A percentile compares a stretch with the other conserved stretches of the same genome.
phyloP scores from a whole-genome alignment of 2,113 vertebrate species.

The Tylochromis polylepis region DNA sequence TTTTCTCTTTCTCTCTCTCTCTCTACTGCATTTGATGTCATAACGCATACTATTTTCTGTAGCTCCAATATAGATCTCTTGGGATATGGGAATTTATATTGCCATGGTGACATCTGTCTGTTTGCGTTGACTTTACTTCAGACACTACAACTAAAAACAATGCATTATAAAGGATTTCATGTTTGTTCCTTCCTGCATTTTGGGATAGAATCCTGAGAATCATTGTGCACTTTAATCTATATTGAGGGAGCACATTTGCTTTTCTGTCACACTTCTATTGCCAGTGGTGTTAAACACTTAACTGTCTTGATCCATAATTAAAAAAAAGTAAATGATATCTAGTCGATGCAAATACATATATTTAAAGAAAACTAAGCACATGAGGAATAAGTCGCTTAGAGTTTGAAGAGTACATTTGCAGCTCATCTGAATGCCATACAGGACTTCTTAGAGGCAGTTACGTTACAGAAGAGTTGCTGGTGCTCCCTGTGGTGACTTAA shows the following conservation, averaged over 20 bases:
- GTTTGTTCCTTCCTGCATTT: background rate
- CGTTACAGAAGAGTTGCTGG: background rate
- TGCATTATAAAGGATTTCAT: background rate
- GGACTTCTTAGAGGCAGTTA: background rate
- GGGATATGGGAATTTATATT: background rate
- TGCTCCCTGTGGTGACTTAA: slow-evolving; percentile 2
- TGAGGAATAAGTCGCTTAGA: background rate
- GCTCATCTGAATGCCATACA: background rate
- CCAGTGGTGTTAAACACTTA: background rate
- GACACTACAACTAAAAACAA: background rate
- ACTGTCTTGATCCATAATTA: background rate
- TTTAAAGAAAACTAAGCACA: background rate
- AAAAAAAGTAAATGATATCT: background rate
- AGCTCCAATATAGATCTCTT: background rate
- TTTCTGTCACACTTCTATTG: background rate
- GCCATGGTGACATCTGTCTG: background rate
- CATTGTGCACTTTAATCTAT: background rate
- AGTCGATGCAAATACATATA: background rate
- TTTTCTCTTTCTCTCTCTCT: background rate
- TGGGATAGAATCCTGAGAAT: background rate
- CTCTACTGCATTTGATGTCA: background rate
- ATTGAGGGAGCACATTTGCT: background rate
- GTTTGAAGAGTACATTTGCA: background rate
- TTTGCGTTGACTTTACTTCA: background rate
- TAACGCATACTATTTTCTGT: background rate